Base-by-base conservation (phyloP, 2,888 invertebrate species). In the Zaprionus obscuricornis region DNA sequence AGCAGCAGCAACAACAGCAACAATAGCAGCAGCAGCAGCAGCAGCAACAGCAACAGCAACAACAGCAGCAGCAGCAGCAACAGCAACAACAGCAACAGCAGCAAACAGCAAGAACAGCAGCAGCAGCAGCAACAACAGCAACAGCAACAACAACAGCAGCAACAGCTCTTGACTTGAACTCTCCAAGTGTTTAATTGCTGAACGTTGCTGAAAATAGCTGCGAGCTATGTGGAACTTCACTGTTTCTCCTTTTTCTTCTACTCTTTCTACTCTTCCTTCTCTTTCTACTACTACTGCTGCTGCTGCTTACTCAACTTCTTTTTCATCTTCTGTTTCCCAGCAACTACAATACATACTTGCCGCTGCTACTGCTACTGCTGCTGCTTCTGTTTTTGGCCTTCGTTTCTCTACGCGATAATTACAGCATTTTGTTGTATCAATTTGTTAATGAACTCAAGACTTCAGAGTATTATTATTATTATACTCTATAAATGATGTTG, bases 391-490 rank as follows among this genome's bases (percentile, higher is more conserved):
- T n/a, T n/a, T 72, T 62, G 63, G 55, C 54, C 70, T 57, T 70
- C 71, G 63, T 40, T 56, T 50, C 54, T 74, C 74, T 69, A 74
- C 70, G 74, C 65, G 76, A 86, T 86, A 83, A 83, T 83, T 83
- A 86, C 85, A 85, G 70, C 73, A 49, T 85, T 86, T 86, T 86
- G 86, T 86, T 83, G 72, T 78, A 83, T 83, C 86, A 83, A 85
- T 83, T 83, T 85, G 86, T 86, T 83, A 83, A 83, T 83, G 81
- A 84, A 76, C 72, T 62, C 58, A 66, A 71, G 70, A 55, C 47
- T 58, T 47, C 29, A 26, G 31, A 39, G 49, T 33, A 29, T 70
- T 74, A 54, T 74, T 54, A 64, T 63, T 66, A 51, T 50, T 39
- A 57, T 60, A 67, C 60, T 51, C 60, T 67, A 10, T 43, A 56